Evolutionary conservation across 1,140 invertebrate genomes (phyloP), one percentile per base, ranked within the genome.

Genomic region (Stenopsyche tienmushanensis): DNA sequence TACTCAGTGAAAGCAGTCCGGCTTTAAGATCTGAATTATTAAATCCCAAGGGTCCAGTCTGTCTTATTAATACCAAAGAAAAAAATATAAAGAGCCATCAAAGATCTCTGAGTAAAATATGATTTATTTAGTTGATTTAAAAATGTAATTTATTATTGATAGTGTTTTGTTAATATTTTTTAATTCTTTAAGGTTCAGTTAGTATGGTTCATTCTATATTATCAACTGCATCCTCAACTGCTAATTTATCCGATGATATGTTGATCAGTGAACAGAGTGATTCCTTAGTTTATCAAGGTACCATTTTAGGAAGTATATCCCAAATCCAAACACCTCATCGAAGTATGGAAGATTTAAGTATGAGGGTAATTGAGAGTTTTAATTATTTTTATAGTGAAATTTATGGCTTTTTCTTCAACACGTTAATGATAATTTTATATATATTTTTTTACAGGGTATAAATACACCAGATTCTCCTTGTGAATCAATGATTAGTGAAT

Each of bases 1-100:
- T 95, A 2, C 74, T 96, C 0, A 85, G 86, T 53, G 83, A 83
- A 64, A 84, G 87, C 8, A 84, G 83, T 17, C 78, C 83, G n/a
- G 76, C 83, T 7, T 77, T 93, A 5, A 75, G 86, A 23, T 69
- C 75, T 9, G 78, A 84, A 23, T 76, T 95, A 8, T 71, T 87
- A 17, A 74, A 78, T 1, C 72, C 69, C 0, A 63, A 57, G 5
- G 67, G 67, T 21, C 59, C 64, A 0, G 59, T 57, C 80, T 83
- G 62, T 72, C 81, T 64, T 72, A 83, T 72, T 84, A 84, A 47
- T 81, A 71, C 81, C 65, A 71, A 82, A 71, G 72, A 82, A 65
- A 74, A 82, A 62, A 13, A 60, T 55, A 69, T 71, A 15, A 79
- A 75, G 65, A 73, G 75, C 64, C 78, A 80, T 72, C 67, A 72